Base-by-base conservation (phyloP, 2,797 vertebrate species). In the Coilia nasus region DNA sequence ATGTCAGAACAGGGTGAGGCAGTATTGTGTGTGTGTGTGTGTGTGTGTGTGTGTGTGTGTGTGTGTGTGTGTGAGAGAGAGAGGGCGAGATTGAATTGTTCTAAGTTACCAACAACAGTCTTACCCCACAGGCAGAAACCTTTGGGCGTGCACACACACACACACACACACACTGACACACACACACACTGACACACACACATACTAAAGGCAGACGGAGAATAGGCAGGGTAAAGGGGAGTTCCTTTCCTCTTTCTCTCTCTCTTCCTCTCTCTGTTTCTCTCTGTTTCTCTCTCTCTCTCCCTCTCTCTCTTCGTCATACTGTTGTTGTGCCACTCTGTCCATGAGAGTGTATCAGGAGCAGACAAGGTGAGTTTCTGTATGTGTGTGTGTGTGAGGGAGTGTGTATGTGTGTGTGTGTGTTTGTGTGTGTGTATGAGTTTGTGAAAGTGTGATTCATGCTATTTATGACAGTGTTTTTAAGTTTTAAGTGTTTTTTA, bases 1-100 rank as follows among this genome's bases (percentile, higher is more conserved):
- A 92, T 94, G 91, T 91, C 84, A 60, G 89, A 57, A 86, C 35
- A 82, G 81, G 83, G 88, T 64, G 85, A 81, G 81, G 57, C 84
- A 50, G 87, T 54, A 41, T 41, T 60, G 59, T 60, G 88, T 75
- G 78, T 82, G 86, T 80, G 83, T 64, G 85, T 35, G 86, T 83
- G 64, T 12, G 23, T 14, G 62, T 14, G 62, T 25, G 62, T 25
- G 62, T 10, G 62, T 64, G 62, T 64, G 62, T 64, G 62, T 64
- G 62, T 64, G 62, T 28, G 62, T 28, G 62, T 28, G 62, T 28
- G 15, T 57, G 88, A 87, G 60, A 59, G 47, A 62, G 31, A 7
- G 15, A 17, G 88, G 87, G 60, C 50, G 47, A 62, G 31, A 7
- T 90, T 21, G 19, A 60, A 90, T 92, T 90, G 92, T 92, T 89